A percentile compares a stretch with the other conserved stretches of the same genome.
These are phyloP conservation scores for Neelides folsomi DNA, from an alignment of 2,888 invertebrate species.

Conservation along the genomic window DNA sequence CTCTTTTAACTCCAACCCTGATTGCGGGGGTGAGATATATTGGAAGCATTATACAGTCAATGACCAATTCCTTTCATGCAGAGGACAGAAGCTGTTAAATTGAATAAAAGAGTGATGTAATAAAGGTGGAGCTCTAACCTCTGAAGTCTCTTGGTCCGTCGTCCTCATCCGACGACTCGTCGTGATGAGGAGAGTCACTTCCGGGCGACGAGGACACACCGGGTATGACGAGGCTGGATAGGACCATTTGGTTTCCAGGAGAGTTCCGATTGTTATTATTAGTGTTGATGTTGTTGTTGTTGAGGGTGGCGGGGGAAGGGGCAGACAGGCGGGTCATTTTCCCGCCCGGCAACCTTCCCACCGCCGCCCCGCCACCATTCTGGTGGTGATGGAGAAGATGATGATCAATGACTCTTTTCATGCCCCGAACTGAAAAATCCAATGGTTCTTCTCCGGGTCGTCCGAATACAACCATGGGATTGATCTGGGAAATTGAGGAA, in stretches of 20 bases:
- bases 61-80: no score
- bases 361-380: constrained; percentile 24
- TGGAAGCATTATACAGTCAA: no score
- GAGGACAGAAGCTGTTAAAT: neutral
- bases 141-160: constrained; percentile 31
- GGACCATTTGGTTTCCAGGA: constrained; percentile 28
- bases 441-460: constrained; percentile 24
- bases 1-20: neutral
- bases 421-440: constrained; percentile 31
- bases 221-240: constrained; percentile 30
- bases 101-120: neutral
- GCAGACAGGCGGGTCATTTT: constrained; percentile 25
- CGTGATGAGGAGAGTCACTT: constrained; percentile 26
- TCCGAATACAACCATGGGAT: constrained; percentile 32
- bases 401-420: constrained; percentile 33
- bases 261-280: constrained; percentile 11
- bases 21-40: constrained; percentile 3
- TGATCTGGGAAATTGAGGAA: neutral
- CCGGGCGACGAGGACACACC: constrained; percentile 15
- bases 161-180: constrained; percentile 30
- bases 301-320: constrained; percentile 12
- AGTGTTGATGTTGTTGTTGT: constrained; percentile 6
- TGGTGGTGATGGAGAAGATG: constrained; percentile 26
- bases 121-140: constrained; percentile 17
- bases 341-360: constrained; percentile 10